phyloP scores from a whole-genome alignment of 1,140 invertebrate species.

The Battus philenor region DNA sequence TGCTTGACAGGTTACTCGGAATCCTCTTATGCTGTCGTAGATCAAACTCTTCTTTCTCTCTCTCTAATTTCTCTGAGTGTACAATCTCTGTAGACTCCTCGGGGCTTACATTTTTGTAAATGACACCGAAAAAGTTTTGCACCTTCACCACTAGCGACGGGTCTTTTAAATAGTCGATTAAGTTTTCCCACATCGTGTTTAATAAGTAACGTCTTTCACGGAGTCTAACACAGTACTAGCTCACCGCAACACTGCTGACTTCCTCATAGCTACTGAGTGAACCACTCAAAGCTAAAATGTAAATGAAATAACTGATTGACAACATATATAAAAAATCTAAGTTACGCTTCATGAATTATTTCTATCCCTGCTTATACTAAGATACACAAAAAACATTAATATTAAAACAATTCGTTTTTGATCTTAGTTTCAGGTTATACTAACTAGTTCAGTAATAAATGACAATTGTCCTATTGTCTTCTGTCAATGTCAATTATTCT shows the following conservation, averaged over 20 bases:
- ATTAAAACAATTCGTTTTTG: no score
- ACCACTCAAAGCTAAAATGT: no score
- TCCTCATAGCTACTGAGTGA: no score
- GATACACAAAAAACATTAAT: no score
- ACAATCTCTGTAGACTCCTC: conserved; percentile 38
- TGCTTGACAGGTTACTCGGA: conserved; percentile 52
- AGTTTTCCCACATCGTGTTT: conserved; percentile 53
- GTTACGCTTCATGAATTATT: no score
- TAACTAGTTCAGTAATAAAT: no score
- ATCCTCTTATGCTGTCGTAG: conserved; percentile 48
- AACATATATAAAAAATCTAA: no score
- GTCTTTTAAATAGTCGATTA: conserved; percentile 80
- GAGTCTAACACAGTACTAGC: neutral
- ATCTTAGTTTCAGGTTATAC: no score
- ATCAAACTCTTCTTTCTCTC: conserved; percentile 34
- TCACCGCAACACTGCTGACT: neutral
- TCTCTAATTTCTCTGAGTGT: conserved; percentile 43
- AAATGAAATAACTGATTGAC: no score
- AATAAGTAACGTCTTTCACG: neutral
- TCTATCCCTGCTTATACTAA: no score
- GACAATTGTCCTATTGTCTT: no score
- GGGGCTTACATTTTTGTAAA: conserved; percentile 56
- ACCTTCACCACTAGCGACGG: conserved; percentile 82
- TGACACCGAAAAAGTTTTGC: conserved; percentile 84
- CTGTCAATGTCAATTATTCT: no score